A percentile compares a stretch with the other conserved stretches of the same genome.
phyloP scores from a whole-genome alignment of 2,797 vertebrate species.

The Gadopsis bispinosus region DNA sequence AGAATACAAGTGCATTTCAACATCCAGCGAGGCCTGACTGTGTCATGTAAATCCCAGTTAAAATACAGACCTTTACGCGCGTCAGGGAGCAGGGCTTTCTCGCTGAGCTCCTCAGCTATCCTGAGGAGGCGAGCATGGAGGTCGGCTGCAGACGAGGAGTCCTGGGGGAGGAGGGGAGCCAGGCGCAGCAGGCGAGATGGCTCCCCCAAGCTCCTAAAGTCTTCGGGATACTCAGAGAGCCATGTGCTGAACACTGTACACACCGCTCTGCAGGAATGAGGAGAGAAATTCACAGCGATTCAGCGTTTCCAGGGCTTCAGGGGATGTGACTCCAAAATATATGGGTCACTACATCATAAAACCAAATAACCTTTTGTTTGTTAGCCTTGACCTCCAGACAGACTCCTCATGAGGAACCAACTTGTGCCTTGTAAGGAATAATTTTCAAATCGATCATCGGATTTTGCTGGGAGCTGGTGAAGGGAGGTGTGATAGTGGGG shows the following conservation, averaged over 20 bases:
- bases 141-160: slow-evolving; percentile 78
- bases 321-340: not conserved
- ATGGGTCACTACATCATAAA: not conserved
- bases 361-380: not conserved
- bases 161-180: slow-evolving; percentile 81
- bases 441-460: slow-evolving; percentile 8
- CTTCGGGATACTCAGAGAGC: slow-evolving; percentile 90
- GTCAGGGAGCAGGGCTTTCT: slow-evolving; percentile 78
- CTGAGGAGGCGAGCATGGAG: slow-evolving; percentile 76
- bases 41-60: slow-evolving; percentile 19
- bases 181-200: slow-evolving; percentile 86
- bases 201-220: slow-evolving; percentile 85
- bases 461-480: not conserved
- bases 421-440: not conserved
- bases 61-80: slow-evolving; percentile 52
- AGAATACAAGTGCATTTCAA: not conserved
- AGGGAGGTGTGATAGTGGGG: not conserved
- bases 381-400: not conserved
- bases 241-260: slow-evolving; percentile 89
- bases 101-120: slow-evolving; percentile 84
- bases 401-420: not conserved
- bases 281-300: not conserved
- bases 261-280: slow-evolving; percentile 82
- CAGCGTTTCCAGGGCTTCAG: not conserved
- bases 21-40: not conserved